Evolutionary conservation across 2,797 vertebrate species (phyloP), one percentile per base, ranked within the genome.

Genomic region (Xenopus petersii): DNA sequence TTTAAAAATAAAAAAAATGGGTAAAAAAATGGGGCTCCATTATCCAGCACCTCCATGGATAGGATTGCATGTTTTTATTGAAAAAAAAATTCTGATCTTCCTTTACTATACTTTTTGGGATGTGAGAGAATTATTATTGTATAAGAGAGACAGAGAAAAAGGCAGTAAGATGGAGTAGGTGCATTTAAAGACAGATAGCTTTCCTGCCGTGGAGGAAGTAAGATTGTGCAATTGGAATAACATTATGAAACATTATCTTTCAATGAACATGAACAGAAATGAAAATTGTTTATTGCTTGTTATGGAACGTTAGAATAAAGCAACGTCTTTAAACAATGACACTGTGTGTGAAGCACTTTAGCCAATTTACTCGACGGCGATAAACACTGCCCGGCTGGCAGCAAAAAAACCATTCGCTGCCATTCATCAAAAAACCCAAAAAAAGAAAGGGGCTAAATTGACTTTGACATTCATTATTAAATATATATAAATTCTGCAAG

Each of bases 381-480:
- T 17, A 56, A 16, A 56, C 16, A 56, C 17, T 74, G 30, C 16
- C 13, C 47, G 51, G 60, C 72, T 49, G 63, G 36, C 56, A 71
- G 67, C 13, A 65, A 65, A 70, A 21, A 48, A 58, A 76, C 59
- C 17, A n/a, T 36, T 42, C 26, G 47, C 56, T 70, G 42, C 59
- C 62, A 24, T 60, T 70, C 64, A 71, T 71, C 59, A 66, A 55
- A 59, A 42, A 12, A 51, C 51, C 12, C 5, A 13, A 54, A 71
- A 55, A 60, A 63, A 68, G 61, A 24, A 36, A 68, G 47, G 63
- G 64, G 48, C 13, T 24, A 67, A 77, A 77, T 71, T 71, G 68
- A 76, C 15, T 76, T 60, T 76, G 67, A 76, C 69, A 77, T 46
- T 55, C 64, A 75, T 61, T 71, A 77, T 77, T 71, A 61, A 71